phyloP scores from a whole-genome alignment of 2,113 vertebrate genomes.

The Rhodinocichla rosea region DNA sequence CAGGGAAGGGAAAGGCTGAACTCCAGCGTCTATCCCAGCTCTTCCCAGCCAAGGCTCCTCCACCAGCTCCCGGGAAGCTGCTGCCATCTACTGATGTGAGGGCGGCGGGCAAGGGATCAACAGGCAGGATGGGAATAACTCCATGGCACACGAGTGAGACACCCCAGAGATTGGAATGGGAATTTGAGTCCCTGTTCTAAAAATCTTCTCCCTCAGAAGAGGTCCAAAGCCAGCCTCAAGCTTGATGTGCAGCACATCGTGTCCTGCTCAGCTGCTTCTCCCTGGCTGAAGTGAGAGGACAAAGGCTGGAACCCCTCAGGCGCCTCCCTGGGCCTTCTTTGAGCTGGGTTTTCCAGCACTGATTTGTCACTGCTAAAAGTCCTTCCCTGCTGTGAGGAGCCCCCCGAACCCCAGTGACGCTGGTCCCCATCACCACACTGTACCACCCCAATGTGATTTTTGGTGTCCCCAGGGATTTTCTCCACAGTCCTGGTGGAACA shows the following conservation, averaged over 20 bases:
- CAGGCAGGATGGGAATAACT: background rate
- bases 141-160: accelerated
- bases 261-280: background rate
- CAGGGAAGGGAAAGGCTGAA: background rate
- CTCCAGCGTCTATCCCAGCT: accelerated
- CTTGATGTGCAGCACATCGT: accelerated
- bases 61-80: background rate
- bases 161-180: accelerated
- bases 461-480: background rate
- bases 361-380: background rate
- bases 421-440: accelerated
- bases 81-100: conserved; percentile 51
- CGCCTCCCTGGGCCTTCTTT: background rate
- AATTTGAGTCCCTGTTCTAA: accelerated
- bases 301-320: background rate
- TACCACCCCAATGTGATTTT: accelerated
- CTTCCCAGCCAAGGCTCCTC: background rate
- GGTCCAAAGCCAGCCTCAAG: background rate
- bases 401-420: background rate
- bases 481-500: background rate
- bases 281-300: background rate
- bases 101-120: background rate
- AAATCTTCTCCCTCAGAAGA: background rate
- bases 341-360: background rate
- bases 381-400: background rate